Base-by-base conservation (phyloP, 1,140 invertebrate genomes). In the Polyergus mexicanus region DNA sequence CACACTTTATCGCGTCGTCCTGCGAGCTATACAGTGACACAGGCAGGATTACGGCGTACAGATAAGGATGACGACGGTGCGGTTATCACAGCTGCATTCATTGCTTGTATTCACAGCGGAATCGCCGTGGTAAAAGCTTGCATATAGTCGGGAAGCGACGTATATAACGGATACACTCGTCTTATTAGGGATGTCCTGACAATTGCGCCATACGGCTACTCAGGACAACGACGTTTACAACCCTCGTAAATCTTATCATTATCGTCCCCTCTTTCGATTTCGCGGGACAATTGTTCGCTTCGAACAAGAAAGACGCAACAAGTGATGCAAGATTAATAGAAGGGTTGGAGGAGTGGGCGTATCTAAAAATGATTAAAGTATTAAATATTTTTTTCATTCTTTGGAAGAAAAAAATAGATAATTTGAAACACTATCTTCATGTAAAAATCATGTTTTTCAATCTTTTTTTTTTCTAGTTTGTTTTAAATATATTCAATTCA, bases 71-170 rank as follows among this genome's bases (percentile, higher is more conserved):
- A 83, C 68, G 68, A 62, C 78, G 78, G 38, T 72, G 68, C 78
- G 78, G 78, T 72, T 83, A 83, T 83, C 68, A 83, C 54, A 38
- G 51, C 41, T 41, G 68, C 68, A 83, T 83, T 83, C 78, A 83
- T 83, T 83, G 78, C 68, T 35, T 60, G 78, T 47, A 74, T 83
- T 83, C 78, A 83, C 25, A 6, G 54, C 22, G 38, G 19, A 74
- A 83, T 83, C 68, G 78, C 56, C 78, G 41, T 28, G 78, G 68
- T 83, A 83, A 83, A 84, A 75, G 83, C 84, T 65, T 22, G 78
- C 77, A 51, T 69, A 47, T 47, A 56, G 60, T 44, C 44, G 28
- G 3, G 41, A 8, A 58, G 16, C 65, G 11, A 47, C 60, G 19
- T 35, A n/a, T 32, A 69, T 13, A 19, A 32, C 10, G 84, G 51